Evolutionary conservation across 37 sponge, comb jelly and placozoan species (phyloP).

Genomic region (Haliclona indistincta): DNA sequence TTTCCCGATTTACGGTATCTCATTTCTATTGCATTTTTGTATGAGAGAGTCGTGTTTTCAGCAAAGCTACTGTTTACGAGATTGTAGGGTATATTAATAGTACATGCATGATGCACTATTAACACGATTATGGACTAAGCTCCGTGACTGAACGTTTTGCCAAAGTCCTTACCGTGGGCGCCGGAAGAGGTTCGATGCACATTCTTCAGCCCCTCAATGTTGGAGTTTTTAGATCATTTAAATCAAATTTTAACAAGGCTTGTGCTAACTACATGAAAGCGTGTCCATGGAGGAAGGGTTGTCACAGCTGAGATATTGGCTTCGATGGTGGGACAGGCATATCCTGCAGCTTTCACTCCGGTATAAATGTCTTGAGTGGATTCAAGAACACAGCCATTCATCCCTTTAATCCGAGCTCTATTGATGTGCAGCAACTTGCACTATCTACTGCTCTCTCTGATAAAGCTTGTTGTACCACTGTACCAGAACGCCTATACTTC

Average conservation of each 20-base stretch:
- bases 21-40: too few relatives aligned
- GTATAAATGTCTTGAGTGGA: conserved; percentile 55
- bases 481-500: neutral
- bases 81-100: too few relatives aligned
- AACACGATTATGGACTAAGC: too few relatives aligned
- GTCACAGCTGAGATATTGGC: conserved; percentile 40
- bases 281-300: conserved; percentile 49
- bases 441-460: conserved; percentile 40
- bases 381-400: conserved; percentile 52
- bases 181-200: too few relatives aligned
- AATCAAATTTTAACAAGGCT: conserved; percentile 40
- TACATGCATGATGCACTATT: too few relatives aligned
- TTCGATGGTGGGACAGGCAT: conserved; percentile 40
- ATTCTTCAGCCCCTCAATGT: conserved; percentile 71
- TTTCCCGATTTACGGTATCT: too few relatives aligned
- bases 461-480: neutral
- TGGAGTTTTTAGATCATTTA: conserved; percentile 61
- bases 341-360: conserved; percentile 29
- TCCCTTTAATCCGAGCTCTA: conserved; percentile 54
- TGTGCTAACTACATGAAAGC: conserved; percentile 21
- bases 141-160: too few relatives aligned
- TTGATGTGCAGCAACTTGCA: conserved; percentile 41
- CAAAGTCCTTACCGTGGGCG: too few relatives aligned
- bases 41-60: too few relatives aligned
- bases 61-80: too few relatives aligned